phyloP scores from a whole-genome alignment of 2,888 invertebrate genomes.

The Abscondita cerata region DNA sequence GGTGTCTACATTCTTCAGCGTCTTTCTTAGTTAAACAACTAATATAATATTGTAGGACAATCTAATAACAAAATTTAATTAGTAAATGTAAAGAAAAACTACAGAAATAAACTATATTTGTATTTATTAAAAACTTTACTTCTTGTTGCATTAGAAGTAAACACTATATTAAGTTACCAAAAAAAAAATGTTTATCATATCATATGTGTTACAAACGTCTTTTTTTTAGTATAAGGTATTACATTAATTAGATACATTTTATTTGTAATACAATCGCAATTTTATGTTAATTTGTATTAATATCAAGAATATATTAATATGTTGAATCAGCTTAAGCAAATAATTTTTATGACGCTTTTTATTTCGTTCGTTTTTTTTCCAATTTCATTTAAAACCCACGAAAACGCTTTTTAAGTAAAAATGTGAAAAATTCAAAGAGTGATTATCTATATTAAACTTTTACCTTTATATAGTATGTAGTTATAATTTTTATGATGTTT shows the following conservation, averaged over 20 bases:
- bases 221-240: constrained; percentile 10
- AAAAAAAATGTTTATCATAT: background rate
- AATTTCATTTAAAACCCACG: background rate
- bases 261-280: background rate
- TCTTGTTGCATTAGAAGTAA: constrained; percentile 3
- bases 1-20: no score
- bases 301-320: background rate
- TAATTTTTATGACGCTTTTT: no score
- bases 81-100: constrained; percentile 18
- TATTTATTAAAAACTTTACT: constrained; percentile 1
- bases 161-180: no score
- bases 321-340: no score
- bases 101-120: constrained; percentile 19
- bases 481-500: constrained; percentile 41
- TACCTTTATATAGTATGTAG: constrained; percentile 38
- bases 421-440: constrained; percentile 41
- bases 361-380: no score
- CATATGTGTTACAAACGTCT: background rate
- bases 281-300: background rate
- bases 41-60: constrained; percentile 6
- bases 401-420: constrained; percentile 17
- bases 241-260: constrained; percentile 3
- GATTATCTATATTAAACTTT: constrained; percentile 38
- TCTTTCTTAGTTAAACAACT: no score
- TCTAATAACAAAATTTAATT: constrained; percentile 18